Evolutionary conservation across 1,140 invertebrate genomes (phyloP).

Genomic region (Zaprionus gabonicus): DNA sequence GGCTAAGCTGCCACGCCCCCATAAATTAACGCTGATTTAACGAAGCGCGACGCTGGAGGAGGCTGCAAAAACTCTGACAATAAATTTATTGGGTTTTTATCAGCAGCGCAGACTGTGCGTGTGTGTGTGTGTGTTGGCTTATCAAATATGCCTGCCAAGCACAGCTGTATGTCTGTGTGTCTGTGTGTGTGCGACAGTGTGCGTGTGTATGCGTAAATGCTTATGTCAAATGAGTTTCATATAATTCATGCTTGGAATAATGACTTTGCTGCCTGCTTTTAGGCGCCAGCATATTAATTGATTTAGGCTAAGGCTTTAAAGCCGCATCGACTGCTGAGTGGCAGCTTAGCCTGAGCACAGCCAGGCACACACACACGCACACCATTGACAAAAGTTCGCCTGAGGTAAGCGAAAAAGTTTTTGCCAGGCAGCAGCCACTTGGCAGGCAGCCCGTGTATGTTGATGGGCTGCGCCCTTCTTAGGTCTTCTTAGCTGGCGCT

Average conservation of each 20-base stretch:
- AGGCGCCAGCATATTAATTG: conserved; percentile 71
- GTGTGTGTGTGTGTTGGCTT: conserved; percentile 13
- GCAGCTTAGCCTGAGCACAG: conserved; percentile 7
- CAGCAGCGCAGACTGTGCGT: conserved; percentile 20
- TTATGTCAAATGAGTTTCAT: conserved; percentile 60
- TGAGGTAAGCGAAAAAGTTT: conserved; percentile 65
- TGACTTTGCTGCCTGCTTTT: conserved; percentile 57
- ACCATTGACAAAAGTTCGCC: conserved; percentile 51
- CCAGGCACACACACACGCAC: conserved; percentile 7
- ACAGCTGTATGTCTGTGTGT: conserved; percentile 29
- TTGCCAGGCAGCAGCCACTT: conserved; percentile 39
- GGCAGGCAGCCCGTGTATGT: conserved; percentile 13
- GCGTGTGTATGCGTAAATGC: conserved; percentile 47
- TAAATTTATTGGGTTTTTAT: conserved; percentile 80
- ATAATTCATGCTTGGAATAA: conserved; percentile 64
- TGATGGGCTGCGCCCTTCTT: conserved; percentile 24
- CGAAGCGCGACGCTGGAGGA: conserved; percentile 55
- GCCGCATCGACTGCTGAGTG: conserved; percentile 25
- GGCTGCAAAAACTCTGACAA: conserved; percentile 49
- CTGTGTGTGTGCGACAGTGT: background rate
- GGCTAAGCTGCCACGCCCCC: conserved; percentile 61
- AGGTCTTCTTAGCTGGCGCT: conserved; percentile 16
- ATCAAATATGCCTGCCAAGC: conserved; percentile 52
- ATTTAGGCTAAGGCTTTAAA: conserved; percentile 62
- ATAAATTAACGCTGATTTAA: conserved; percentile 79